Percentiles rank a stretch among this genome's conserved stretches.
These are phyloP conservation scores for Oscheius sp. DNA, from an alignment of 2,888 invertebrate species.

Conservation along the genomic window DNA sequence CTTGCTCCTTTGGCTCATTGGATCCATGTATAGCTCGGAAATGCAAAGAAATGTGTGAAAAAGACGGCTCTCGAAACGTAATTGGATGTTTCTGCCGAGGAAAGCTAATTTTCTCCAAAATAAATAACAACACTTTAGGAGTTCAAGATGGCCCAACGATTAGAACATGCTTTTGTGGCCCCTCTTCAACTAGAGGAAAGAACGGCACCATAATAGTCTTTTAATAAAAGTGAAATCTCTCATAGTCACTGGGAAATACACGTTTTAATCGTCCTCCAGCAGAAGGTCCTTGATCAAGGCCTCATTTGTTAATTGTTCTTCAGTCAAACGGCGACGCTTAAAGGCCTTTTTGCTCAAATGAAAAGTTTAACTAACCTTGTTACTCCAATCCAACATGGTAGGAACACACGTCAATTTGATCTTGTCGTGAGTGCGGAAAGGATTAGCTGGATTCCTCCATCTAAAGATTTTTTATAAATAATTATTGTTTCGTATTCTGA, in stretches of 20 bases:
- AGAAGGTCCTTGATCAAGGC: constrained; percentile 45
- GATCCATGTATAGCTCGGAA: constrained; percentile 37
- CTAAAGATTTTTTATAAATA: too few species aligned
- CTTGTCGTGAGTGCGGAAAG: constrained; percentile 45
- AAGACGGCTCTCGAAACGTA: constrained; percentile 43
- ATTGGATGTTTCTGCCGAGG: constrained; percentile 52
- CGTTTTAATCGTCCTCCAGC: too few species aligned
- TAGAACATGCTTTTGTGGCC: constrained; percentile 22
- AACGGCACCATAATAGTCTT: constrained; percentile 13
- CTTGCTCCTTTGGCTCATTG: constrained; percentile 19
- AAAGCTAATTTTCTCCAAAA: not conserved
- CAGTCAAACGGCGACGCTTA: too few species aligned
- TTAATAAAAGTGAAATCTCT: constrained; percentile 1
- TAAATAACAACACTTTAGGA: not conserved
- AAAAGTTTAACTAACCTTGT: constrained; percentile 33
- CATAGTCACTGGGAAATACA: too few species aligned
- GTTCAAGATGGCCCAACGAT: constrained; percentile 9
- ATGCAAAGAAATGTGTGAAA: constrained; percentile 44
- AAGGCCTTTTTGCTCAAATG: constrained; percentile 34
- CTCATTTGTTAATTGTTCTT: constrained; percentile 41
- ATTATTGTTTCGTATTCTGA: not conserved
- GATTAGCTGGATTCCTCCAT: constrained; percentile 51
- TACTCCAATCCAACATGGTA: constrained; percentile 46
- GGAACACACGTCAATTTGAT: constrained; percentile 55
- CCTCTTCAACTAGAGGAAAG: not conserved